phyloP scores from a whole-genome alignment of 2,888 invertebrate species.

The Priocnemis perturbator region DNA sequence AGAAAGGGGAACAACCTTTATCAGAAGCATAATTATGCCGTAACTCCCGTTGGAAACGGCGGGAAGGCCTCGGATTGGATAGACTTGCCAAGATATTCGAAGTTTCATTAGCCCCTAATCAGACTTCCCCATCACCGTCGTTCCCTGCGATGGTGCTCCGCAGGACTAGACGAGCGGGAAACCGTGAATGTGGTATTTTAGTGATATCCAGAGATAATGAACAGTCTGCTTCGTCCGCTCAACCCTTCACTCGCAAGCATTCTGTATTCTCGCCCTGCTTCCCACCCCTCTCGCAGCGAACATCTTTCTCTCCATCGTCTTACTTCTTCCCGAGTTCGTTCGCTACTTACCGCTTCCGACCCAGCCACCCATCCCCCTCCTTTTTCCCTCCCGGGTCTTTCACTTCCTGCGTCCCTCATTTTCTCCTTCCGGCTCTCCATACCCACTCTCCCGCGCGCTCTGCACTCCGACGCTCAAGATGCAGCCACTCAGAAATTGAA shows the following conservation, averaged over 20 bases:
- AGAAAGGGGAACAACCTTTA: conserved; percentile 34
- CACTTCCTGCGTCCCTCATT: not conserved
- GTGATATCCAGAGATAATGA: conserved; percentile 37
- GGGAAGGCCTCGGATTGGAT: conserved; percentile 35
- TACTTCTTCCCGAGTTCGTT: not conserved
- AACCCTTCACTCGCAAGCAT: not conserved
- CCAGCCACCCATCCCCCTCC: too few relatives aligned
- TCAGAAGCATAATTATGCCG: conserved; percentile 61
- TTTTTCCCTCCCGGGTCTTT: not conserved
- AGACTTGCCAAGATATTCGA: conserved; percentile 59
- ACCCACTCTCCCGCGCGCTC: not conserved
- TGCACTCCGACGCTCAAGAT: too few relatives aligned
- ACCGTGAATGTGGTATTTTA: conserved; percentile 42
- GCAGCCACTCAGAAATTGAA: conserved; percentile 11
- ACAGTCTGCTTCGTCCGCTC: conserved; percentile 14
- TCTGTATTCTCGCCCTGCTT: too few relatives aligned
- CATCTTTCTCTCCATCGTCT: not conserved
- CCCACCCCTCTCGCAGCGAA: conserved; percentile 12
- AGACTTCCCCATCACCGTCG: conserved; percentile 28
- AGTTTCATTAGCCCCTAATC: conserved; percentile 65
- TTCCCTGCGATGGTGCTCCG: not conserved
- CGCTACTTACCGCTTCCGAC: not conserved
- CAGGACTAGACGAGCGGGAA: conserved; percentile 6
- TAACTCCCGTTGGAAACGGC: conserved; percentile 48
- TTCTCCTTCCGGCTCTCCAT: not conserved